A percentile compares a stretch with the other conserved stretches of the same genome.
phyloP scores from a whole-genome alignment of 1,140 invertebrate genomes.

The Hormaphis cornu region DNA sequence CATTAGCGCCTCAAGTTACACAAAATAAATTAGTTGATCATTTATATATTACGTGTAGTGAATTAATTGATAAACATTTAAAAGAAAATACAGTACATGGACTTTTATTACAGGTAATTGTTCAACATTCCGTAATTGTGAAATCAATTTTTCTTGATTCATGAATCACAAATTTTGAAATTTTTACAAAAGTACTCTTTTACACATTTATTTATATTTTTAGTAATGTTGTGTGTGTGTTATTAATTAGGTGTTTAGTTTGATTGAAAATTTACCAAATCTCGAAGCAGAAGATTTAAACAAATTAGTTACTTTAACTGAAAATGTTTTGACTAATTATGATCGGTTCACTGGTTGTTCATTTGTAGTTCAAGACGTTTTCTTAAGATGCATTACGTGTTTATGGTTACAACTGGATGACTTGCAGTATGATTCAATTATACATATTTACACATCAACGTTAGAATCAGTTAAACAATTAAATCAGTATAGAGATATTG shows the following conservation, averaged over 20 bases:
- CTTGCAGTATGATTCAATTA: neutral
- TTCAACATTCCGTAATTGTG: too few relatives aligned
- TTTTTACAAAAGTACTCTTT: too few relatives aligned
- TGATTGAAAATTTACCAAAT: slow-evolving; percentile 3
- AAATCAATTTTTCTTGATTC: too few relatives aligned
- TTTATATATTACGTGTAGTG: slow-evolving; percentile 38
- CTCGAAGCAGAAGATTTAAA: neutral
- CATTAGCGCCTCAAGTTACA: slow-evolving; percentile 42
- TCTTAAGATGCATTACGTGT: slow-evolving; percentile 15
- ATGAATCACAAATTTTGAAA: too few relatives aligned
- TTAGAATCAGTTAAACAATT: neutral
- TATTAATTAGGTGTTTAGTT: slow-evolving; percentile 21
- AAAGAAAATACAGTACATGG: slow-evolving; percentile 45
- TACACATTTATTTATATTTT: neutral
- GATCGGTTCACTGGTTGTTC: neutral
- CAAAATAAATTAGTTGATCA: slow-evolving; percentile 42
- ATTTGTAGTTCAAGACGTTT: slow-evolving; percentile 3
- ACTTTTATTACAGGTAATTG: slow-evolving; percentile 43
- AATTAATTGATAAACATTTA: slow-evolving; percentile 37
- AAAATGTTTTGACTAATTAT: neutral
- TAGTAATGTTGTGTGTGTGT: neutral
- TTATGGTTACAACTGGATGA: slow-evolving; percentile 12
- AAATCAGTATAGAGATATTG: neutral
- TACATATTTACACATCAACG: neutral
- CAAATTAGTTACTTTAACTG: neutral